Base-by-base conservation (phyloP, 1,140 invertebrate genomes). In the Drosophila parvula region DNA sequence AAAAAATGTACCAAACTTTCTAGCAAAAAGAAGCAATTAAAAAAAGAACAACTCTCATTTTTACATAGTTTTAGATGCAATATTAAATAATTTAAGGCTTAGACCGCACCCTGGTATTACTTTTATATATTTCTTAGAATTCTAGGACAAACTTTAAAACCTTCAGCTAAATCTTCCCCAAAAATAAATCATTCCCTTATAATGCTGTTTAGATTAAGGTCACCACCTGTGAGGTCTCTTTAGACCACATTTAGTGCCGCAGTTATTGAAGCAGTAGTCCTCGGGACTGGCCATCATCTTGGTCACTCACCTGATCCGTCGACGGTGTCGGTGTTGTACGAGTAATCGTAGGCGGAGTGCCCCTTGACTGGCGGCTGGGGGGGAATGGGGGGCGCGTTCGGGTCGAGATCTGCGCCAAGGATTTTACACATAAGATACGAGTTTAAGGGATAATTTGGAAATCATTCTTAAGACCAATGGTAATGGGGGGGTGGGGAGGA, bases 301-400 rank as follows among this genome's bases (percentile, higher is more conserved):
- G 65, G 36, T 41, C 56, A 89, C 86, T 90, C 81, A 89, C 85
- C 85, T 90, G 86, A 65, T 69, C 67, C 76, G 53, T 80, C 76
- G 44, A 67, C 55, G 43, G 79, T 79, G 53, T 78, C 83, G 34
- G 74, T 65, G 82, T 48, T 59, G 78, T 74, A 69, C 43, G 58
- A 12, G 38, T 51, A 44, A 74, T 83, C 81, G 57, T 85, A 78
- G 47, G 48, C 16, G 16, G 56, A 34, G 45, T 63, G 67, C 51
- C 84, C 81, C 84, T 89, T 89, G 51, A 69, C 60, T 48, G 86
- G 86, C 56, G 86, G 85, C 71, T 90, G 81, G 32, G 85, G 85
- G 51, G 85, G 85, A 53, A 85, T 90, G 38, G 84, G 84, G 11
- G 85, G 85, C 61, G 79, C 85, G 77, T 82, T 84, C 84, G 84